Conservation (phyloP, 2,888 invertebrate species). For the Melanostoma mellinum region DNA sequence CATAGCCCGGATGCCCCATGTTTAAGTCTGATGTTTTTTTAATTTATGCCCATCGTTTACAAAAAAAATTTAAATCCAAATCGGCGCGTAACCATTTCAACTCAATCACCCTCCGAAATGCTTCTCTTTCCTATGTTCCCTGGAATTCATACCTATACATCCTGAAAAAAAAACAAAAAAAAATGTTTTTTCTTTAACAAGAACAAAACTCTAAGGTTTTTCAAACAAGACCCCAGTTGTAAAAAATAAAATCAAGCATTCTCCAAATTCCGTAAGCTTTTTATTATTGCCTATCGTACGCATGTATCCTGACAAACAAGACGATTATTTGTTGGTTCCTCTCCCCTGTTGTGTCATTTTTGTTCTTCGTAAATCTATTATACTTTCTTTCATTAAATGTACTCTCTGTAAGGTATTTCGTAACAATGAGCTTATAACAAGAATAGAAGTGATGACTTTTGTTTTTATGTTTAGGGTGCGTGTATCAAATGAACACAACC, state of each 20-base stretch:
- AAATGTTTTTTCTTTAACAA: not conserved
- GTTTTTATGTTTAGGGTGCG: slow-evolving; percentile 1
- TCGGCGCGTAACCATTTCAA: slow-evolving; percentile 32
- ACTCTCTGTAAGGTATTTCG: slow-evolving; percentile 26
- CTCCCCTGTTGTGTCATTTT: slow-evolving; percentile 15
- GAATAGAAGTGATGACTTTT: slow-evolving; percentile 41
- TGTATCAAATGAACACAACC: slow-evolving; percentile 15
- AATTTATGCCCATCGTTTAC: no score
- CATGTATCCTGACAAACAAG: slow-evolving; percentile 41
- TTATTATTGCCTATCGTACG: slow-evolving; percentile 45
- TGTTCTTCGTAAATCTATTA: slow-evolving; percentile 24
- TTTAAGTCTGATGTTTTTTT: no score
- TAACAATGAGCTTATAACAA: slow-evolving; percentile 59
- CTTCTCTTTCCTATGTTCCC: not conserved
- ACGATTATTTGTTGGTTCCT: not conserved
- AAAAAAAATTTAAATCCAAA: slow-evolving; percentile 20
- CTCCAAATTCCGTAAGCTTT: slow-evolving; percentile 53
- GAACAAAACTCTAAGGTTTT: slow-evolving; percentile 20
- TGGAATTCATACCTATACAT: slow-evolving; percentile 1
- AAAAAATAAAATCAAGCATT: slow-evolving; percentile 56
- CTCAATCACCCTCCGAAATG: slow-evolving; percentile 32
- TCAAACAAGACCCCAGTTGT: slow-evolving; percentile 29
- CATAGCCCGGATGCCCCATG: no score
- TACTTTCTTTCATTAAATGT: slow-evolving; percentile 41
- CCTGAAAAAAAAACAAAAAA: not conserved